These are phyloP conservation scores for Sapayoa aenigma DNA, from an alignment of 2,113 vertebrate genomes.

Conservation along the genomic window DNA sequence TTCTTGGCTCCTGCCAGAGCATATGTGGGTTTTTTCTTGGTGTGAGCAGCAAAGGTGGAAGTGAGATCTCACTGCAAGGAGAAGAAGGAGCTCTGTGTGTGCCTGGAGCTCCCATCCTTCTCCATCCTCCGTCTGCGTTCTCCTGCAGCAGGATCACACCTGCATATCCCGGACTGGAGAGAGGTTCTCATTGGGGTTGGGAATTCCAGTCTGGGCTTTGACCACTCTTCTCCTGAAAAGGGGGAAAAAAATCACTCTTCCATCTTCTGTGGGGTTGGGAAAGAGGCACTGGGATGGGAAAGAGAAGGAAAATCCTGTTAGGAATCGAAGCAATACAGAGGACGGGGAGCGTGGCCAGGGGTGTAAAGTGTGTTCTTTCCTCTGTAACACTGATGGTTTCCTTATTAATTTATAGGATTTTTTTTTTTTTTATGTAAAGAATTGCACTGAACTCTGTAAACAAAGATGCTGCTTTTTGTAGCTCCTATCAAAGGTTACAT, in stretches of 20 bases:
- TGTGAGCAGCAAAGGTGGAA: background rate
- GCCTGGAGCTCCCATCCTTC: background rate
- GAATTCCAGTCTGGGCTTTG: background rate
- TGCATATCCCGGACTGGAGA: background rate
- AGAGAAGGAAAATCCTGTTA: background rate
- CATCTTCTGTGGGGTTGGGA: background rate
- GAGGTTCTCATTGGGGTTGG: background rate
- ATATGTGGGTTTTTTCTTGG: background rate
- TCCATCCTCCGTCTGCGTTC: background rate
- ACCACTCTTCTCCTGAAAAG: background rate
- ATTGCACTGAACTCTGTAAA: conserved; percentile 98
- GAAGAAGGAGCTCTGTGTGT: background rate
- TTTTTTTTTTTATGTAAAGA: conserved; percentile 82
- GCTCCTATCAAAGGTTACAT: conserved; percentile 86
- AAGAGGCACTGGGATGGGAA: background rate
- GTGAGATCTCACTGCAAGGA: background rate
- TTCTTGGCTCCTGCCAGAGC: background rate
- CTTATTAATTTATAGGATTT: conserved; percentile 79
- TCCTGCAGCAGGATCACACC: background rate
- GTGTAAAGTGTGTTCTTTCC: conserved; percentile 55
- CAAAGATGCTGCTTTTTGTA: conserved; percentile 91
- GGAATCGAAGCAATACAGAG: conserved; percentile 54
- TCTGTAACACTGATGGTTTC: conserved; percentile 74
- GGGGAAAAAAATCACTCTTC: background rate
- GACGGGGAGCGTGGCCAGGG: background rate